A percentile compares a stretch with the other conserved stretches of the same genome.
Evolutionary conservation across 2,113 vertebrate genomes (phyloP).

Genomic region (Pollachius pollachius): DNA sequence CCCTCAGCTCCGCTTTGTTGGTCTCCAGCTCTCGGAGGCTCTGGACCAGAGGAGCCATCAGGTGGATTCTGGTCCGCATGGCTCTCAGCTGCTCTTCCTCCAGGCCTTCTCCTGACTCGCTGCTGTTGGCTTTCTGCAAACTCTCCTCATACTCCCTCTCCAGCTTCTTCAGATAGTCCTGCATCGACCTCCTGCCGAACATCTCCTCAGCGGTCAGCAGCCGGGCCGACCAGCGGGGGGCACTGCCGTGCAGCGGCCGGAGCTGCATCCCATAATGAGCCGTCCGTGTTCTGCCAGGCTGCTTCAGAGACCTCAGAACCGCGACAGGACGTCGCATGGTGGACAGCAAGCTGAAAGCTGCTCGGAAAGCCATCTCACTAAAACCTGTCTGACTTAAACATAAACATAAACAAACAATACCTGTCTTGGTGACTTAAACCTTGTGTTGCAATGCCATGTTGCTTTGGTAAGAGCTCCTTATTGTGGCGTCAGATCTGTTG

Average conservation of each 20-base stretch:
- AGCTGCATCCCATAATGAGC: conserved; percentile 16
- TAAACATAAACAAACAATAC: too few species aligned
- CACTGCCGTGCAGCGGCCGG: conserved; percentile 34
- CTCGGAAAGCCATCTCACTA: background rate
- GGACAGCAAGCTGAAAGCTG: background rate
- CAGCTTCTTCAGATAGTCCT: conserved; percentile 56
- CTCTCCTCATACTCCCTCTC: conserved; percentile 61
- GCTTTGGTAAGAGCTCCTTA: too few species aligned
- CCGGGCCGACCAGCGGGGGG: conserved; percentile 33
- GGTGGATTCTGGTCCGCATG: conserved; percentile 52
- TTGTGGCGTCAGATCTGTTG: too few species aligned
- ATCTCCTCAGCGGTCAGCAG: conserved; percentile 64
- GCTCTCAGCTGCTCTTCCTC: conserved; percentile 50
- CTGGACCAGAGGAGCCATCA: conserved; percentile 60
- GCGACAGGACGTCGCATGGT: background rate
- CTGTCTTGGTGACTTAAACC: too few species aligned
- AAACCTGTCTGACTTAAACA: too few species aligned
- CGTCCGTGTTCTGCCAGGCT: too few species aligned
- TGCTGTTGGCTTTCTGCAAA: conserved; percentile 39
- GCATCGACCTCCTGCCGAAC: conserved; percentile 63
- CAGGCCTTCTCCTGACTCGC: conserved; percentile 21
- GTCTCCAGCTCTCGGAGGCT: conserved; percentile 56
- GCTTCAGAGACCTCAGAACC: background rate
- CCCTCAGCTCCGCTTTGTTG: conserved; percentile 63
- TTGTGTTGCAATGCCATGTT: too few species aligned